A percentile compares a stretch with the other conserved stretches of the same genome.
Evolutionary conservation across 2,113 vertebrate species (phyloP).

Genomic region (Uria aalge): DNA sequence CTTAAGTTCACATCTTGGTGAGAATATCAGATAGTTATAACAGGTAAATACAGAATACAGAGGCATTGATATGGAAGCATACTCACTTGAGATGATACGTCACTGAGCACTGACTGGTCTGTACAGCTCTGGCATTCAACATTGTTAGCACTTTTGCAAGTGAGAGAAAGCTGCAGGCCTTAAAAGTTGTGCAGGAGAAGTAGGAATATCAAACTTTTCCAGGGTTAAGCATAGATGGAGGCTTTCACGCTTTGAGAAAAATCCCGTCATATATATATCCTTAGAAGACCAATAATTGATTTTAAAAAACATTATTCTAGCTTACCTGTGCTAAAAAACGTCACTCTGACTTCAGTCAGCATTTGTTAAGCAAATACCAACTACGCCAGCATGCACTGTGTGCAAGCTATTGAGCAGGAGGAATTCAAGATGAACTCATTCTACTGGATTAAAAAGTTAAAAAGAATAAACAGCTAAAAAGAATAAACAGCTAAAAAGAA

Average conservation of each 20-base stretch:
- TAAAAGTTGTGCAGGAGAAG: neutral
- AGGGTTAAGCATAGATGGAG: neutral
- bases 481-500: neutral
- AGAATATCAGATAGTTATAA: neutral
- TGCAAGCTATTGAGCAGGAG: neutral
- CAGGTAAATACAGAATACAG: neutral
- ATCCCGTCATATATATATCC: neutral
- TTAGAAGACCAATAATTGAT: neutral
- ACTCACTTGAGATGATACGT: neutral
- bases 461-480: neutral
- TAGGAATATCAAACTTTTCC: neutral
- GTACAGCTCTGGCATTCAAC: neutral
- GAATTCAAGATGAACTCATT: neutral
- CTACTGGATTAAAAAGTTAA: neutral
- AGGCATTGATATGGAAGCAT: neutral
- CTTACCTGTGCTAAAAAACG: neutral
- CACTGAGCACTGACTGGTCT: neutral
- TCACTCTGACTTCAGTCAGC: neutral
- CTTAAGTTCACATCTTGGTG: neutral
- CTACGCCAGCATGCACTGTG: neutral
- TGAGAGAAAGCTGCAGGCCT: neutral
- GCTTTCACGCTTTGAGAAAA: neutral
- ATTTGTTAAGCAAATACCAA: neutral
- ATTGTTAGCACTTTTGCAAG: neutral
- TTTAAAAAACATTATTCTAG: neutral